phyloP scores from a whole-genome alignment of 2,888 invertebrate genomes.

The Bugula neritina region DNA sequence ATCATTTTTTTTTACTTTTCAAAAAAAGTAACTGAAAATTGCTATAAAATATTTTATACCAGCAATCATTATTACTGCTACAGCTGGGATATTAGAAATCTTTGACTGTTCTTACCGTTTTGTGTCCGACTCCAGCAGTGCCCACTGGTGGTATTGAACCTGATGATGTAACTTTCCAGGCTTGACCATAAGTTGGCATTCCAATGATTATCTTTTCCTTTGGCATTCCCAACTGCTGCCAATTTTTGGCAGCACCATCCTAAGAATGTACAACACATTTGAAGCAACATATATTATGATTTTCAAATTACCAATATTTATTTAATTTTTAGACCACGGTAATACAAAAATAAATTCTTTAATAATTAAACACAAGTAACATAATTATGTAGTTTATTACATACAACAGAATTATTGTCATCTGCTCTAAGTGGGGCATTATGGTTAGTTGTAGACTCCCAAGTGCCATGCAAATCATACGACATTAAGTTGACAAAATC shows the following conservation, averaged over 20 bases:
- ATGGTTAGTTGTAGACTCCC: slow-evolving; percentile 30
- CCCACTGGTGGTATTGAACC: neutral
- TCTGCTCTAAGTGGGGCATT: slow-evolving; percentile 27
- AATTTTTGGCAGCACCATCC: slow-evolving; percentile 39
- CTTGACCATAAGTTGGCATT: slow-evolving; percentile 87
- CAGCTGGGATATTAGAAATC: too few relatives aligned
- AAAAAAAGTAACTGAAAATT: too few relatives aligned
- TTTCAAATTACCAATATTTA: too few relatives aligned
- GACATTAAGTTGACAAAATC: slow-evolving; percentile 31
- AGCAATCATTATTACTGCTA: too few relatives aligned
- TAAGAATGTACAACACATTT: too few relatives aligned
- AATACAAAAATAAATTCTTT: too few relatives aligned
- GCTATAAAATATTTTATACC: too few relatives aligned
- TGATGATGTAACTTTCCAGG: slow-evolving; percentile 72
- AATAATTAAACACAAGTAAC: too few relatives aligned
- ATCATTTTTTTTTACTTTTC: too few relatives aligned
- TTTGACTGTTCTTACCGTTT: neutral
- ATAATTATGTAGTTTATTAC: too few relatives aligned
- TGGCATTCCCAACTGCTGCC: slow-evolving; percentile 69
- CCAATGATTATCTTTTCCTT: slow-evolving; percentile 88
- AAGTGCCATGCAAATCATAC: slow-evolving; percentile 31
- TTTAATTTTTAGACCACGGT: too few relatives aligned
- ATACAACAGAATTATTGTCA: neutral
- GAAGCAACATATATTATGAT: too few relatives aligned
- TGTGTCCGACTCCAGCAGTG: slow-evolving; percentile 33